Conservation (phyloP, 2,888 invertebrate species). For the Drosophila longiperda region DNA sequence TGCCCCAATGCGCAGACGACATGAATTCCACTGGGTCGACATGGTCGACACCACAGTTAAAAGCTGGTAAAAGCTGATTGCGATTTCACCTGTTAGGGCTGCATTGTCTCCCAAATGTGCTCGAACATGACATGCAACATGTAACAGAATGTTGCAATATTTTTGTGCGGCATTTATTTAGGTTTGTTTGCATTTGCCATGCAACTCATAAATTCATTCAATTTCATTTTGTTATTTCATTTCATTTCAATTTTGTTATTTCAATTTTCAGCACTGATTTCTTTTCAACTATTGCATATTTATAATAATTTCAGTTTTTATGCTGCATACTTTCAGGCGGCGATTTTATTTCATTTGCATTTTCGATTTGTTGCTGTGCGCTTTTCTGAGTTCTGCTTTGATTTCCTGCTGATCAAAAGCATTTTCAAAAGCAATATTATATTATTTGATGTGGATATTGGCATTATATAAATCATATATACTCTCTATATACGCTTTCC, state of each 20-base stretch:
- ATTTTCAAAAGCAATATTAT: background rate
- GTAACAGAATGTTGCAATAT: slow-evolving; percentile 16
- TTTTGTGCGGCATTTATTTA: background rate
- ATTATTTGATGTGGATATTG: background rate
- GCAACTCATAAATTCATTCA: background rate
- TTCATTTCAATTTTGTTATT: background rate
- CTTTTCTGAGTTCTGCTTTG: slow-evolving; percentile 4
- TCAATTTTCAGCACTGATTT: background rate
- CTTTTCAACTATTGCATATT: slow-evolving; percentile 16
- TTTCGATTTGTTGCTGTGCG: background rate
- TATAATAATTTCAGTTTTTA: background rate
- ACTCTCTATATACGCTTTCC: no score
- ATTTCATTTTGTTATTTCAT: background rate
- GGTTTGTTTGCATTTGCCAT: background rate
- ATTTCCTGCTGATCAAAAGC: background rate
- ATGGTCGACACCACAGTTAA: no score
- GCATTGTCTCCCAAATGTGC: slow-evolving; percentile 17
- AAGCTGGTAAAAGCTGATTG: slow-evolving; percentile 3
- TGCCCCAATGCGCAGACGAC: slow-evolving; percentile 42
- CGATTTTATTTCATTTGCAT: background rate
- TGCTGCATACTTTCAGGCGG: slow-evolving; percentile 34
- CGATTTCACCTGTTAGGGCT: slow-evolving; percentile 4
- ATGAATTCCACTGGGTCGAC: slow-evolving; percentile 15
- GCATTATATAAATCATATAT: no score
- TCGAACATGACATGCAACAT: slow-evolving; percentile 29